These are phyloP conservation scores for Acrobasis repandana DNA, from an alignment of 2,888 invertebrate genomes.

Conservation along the genomic window DNA sequence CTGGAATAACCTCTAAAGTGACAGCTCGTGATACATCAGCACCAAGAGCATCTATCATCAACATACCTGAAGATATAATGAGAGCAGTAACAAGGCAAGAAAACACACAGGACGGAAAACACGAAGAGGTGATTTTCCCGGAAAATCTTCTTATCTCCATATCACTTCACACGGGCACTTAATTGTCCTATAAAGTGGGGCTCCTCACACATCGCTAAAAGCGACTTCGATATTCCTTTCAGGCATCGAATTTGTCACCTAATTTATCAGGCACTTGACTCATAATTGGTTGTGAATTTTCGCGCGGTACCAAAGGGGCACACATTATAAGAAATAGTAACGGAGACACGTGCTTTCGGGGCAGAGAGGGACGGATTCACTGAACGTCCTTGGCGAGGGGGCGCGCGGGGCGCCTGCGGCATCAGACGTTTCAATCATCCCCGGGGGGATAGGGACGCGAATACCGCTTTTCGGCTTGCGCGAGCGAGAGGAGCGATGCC, in stretches of 20 bases:
- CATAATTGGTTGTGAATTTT: constrained; percentile 80
- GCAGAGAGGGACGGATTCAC: constrained; percentile 83
- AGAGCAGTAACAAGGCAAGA: constrained; percentile 64
- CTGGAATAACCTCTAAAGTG: neutral
- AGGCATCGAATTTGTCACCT: constrained; percentile 74
- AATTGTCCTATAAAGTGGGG: constrained; percentile 68
- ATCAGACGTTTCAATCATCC: constrained; percentile 83
- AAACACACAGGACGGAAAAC: constrained; percentile 74
- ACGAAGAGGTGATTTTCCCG: constrained; percentile 67
- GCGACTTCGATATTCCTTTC: constrained; percentile 70
- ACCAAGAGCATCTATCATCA: neutral
- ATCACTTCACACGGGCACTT: constrained; percentile 71
- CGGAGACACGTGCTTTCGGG: constrained; percentile 81
- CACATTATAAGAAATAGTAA: constrained; percentile 82
- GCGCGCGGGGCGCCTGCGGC: constrained; percentile 82
- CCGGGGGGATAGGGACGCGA: constrained; percentile 66
- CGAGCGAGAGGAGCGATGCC: constrained; percentile 66
- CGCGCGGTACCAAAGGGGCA: constrained; percentile 77
- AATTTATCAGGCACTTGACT: constrained; percentile 80
- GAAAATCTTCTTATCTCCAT: constrained; percentile 75
- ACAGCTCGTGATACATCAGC: neutral
- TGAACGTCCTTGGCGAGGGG: constrained; percentile 82
- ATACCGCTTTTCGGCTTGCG: constrained; percentile 40
- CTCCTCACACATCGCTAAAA: constrained; percentile 66
- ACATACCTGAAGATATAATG: constrained; percentile 67